Evolutionary conservation across 2,888 invertebrate genomes (phyloP), one percentile per base, ranked within the genome.

Genomic region (Microctonus brassicae): DNA sequence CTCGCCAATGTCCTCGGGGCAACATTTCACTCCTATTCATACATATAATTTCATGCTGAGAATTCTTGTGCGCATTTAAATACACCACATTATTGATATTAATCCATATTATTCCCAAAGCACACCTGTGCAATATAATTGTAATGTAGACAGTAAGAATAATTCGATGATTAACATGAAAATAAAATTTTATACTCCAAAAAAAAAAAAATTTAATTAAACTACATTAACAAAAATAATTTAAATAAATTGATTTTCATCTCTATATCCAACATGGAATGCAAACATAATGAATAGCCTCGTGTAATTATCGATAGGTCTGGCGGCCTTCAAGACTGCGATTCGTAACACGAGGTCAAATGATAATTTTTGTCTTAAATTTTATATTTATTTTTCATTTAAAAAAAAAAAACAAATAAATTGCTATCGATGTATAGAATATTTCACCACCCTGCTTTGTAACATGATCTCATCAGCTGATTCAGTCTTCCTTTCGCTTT

Each of bases 1-100:
- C 77, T 75, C 75, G 77, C 78, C 77, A 74, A 78, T 84, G 80
- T 84, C 83, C 82, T 85, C 84, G 81, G 81, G 82, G 80, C 83
- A 81, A 79, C 84, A 81, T 81, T 80, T 82, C 81, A 79, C 79
- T 78, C 68, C 71, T 47, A 65, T 69, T 61, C 61, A 17, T 58
- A 17, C 34, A 20, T 34, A 29, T 64, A 65, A 34, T 36, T 65
- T 24, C 10, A 24, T 57, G 13, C 53, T 55, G 24, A 53, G 9
- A 64, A 24, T 57, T 55, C 36, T 55, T 39, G 36, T 5, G 13
- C 26, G 24, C 36, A 17, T 47, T 20, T 7, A 47, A 7, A 39
- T n/a, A 4, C 4, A 47, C 17, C 17, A 47, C 17, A 17, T 47
- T 9, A 47, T 47, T n/a, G 47, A 47, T 47, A 39, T 39, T n/a